Base-by-base conservation (phyloP, 2,888 invertebrate genomes). In the Pachymerium ferrugineum region DNA sequence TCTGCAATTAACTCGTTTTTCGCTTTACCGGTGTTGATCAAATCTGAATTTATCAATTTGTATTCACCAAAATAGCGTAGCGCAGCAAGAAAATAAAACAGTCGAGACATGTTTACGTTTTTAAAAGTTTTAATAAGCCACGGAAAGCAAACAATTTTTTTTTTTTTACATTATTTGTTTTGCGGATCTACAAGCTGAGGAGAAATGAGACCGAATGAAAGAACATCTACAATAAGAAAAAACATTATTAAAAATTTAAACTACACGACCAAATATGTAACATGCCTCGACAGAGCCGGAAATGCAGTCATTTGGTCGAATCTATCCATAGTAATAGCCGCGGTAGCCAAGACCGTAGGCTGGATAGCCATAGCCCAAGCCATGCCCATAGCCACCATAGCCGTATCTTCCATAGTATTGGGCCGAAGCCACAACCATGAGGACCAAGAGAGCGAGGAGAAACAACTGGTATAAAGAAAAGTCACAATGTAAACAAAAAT, bases 161-260 rank as follows among this genome's bases (percentile, higher is more conserved):
- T 62, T 62, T 54, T 54, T 62, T 62, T 62, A 62, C 62, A 62
- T 62, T 62, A 62, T 62, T 62, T 62, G 62, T 62, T 62, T 62
- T 62, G 62, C 62, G 10, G 62, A 62, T 62, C 62, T 62, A 62
- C 28, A 62, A 62, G 62, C 62, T 62, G 62, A 62, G 62, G 8
- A n/a, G 62, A 25, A 62, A 62, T 28, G 62, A 62, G 62, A 62
- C 62, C 62, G 62, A 62, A 62, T 62, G 28, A 62, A 62, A 62
- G 62, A 62, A 62, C 62, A 62, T 25, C 62, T 62, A n/a, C n/a
- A n/a, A n/a, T n/a, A n/a, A n/a, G 25, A 25, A 62, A 62, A 62
- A 10, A 54, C 4, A n/a, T n/a, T n/a, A n/a, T n/a, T n/a, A 54
- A 19, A n/a, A 54, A 19, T 54, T 54, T 54, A 19, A 54, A 54